phyloP scores from a whole-genome alignment of 1,140 invertebrate genomes.

The Brachionus rubens region DNA sequence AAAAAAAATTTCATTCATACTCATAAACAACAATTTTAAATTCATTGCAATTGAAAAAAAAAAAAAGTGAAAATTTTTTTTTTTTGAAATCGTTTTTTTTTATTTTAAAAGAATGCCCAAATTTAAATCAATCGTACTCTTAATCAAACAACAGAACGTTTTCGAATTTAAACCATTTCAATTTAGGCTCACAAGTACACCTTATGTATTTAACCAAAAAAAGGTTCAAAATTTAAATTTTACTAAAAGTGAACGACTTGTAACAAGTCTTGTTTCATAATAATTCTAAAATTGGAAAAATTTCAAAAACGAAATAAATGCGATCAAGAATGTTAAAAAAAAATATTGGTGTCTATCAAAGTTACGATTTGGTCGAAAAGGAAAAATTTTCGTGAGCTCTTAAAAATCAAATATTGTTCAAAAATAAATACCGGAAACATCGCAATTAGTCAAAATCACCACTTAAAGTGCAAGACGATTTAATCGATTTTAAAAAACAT shows the following conservation, averaged over 20 bases:
- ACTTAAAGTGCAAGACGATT: neutral
- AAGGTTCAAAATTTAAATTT: neutral
- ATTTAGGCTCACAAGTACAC: neutral
- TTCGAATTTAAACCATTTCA: slow-evolving; percentile 11
- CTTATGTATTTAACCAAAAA: slow-evolving; percentile 8
- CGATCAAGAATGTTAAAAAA: neutral
- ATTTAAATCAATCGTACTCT: neutral
- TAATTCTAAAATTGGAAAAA: slow-evolving; percentile 21
- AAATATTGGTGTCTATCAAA: slow-evolving; percentile 5
- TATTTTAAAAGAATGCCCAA: neutral
- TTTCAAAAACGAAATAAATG: neutral
- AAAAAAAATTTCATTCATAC: too few relatives aligned
- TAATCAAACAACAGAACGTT: neutral
- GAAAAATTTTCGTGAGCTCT: slow-evolving; percentile 20
- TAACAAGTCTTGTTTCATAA: neutral
- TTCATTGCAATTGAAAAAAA: too few relatives aligned
- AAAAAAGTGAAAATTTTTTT: too few relatives aligned
- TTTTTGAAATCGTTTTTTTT: too few relatives aligned
- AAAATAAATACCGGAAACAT: neutral
- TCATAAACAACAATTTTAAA: too few relatives aligned
- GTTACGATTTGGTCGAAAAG: slow-evolving; percentile 10
- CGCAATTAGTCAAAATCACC: neutral
- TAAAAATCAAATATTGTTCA: neutral
- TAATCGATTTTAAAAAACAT: neutral
- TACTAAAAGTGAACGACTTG: neutral